phyloP scores from a whole-genome alignment of 64 coral and sea anemone species.

The Pocillopora verrucosa region DNA sequence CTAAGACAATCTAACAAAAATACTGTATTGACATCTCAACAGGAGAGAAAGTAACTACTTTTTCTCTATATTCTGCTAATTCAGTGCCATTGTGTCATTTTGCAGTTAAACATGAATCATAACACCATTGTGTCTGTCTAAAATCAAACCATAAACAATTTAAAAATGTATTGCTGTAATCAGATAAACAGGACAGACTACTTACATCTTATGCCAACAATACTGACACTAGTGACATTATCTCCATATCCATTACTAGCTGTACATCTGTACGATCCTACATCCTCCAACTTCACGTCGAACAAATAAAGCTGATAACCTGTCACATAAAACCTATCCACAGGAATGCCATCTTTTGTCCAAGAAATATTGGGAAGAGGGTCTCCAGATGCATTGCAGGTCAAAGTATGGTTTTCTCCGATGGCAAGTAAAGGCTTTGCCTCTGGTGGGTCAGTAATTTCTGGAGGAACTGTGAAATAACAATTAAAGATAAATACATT shows the following conservation, averaged over 20 bases:
- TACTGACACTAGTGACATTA: neutral
- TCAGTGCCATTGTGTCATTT: too few species aligned
- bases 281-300: neutral
- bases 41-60: too few species aligned
- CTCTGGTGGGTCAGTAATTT: neutral
- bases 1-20: too few species aligned
- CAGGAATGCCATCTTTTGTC: neutral
- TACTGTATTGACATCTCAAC: too few species aligned
- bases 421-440: neutral
- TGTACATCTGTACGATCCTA: constrained; percentile 26
- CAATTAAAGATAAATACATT: too few species aligned
- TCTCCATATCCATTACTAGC: neutral
- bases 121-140: too few species aligned
- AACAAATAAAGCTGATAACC: neutral
- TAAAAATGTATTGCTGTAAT: neutral
- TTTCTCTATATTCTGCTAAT: too few species aligned
- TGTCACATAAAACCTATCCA: neutral
- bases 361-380: neutral
- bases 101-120: too few species aligned
- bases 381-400: constrained; percentile 9
- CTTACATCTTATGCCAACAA: constrained; percentile 1
- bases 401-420: neutral
- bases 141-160: too few species aligned
- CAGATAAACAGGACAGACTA: neutral
- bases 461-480: too few species aligned